These are phyloP conservation scores for Boloria selene DNA, from an alignment of 2,888 invertebrate species.

Conservation along the genomic window DNA sequence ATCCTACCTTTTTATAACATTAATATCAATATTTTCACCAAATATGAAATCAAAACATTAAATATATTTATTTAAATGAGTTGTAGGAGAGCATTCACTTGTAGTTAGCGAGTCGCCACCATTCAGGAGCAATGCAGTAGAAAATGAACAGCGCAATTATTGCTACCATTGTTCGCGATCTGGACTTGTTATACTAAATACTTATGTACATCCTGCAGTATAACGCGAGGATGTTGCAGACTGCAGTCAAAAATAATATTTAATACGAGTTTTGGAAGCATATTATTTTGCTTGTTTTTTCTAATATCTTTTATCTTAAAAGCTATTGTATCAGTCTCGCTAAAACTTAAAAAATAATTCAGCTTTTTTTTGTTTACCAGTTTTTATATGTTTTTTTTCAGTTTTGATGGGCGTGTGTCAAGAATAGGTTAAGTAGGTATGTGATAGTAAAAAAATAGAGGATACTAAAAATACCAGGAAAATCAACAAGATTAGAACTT, in stretches of 20 bases:
- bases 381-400: too few species aligned
- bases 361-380: too few species aligned
- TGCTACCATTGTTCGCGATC: slow-evolving; percentile 56
- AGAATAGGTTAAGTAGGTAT: too few species aligned
- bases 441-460: too few species aligned
- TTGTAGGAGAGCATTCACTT: slow-evolving; percentile 22
- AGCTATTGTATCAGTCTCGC: too few species aligned
- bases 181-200: slow-evolving; percentile 11
- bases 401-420: too few species aligned
- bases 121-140: slow-evolving; percentile 57
- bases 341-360: too few species aligned
- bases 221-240: slow-evolving; percentile 2
- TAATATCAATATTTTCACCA: too few species aligned
- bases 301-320: too few species aligned
- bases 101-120: slow-evolving; percentile 49
- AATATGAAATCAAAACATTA: neutral
- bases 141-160: slow-evolving; percentile 66
- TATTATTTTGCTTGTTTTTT: neutral
- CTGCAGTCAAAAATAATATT: neutral
- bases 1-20: too few species aligned
- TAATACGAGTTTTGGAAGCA: neutral
- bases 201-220: neutral
- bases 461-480: too few species aligned
- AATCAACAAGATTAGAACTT: too few species aligned
- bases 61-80: slow-evolving; percentile 3